These are phyloP conservation scores for Amphiura filiformis DNA, from an alignment of 35 echinoderm and acorn worm species.

Conservation along the genomic window DNA sequence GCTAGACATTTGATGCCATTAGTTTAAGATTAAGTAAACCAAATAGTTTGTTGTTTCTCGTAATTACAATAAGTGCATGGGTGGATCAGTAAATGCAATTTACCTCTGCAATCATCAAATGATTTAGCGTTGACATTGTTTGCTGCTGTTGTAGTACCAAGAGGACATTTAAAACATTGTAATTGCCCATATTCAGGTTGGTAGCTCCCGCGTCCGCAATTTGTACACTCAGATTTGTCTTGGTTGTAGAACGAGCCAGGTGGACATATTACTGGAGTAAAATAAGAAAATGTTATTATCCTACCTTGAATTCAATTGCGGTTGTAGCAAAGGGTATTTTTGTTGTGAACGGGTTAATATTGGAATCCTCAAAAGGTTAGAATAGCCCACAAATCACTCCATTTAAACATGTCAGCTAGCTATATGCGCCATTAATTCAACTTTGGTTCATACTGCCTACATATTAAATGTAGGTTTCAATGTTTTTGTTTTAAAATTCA, in stretches of 20 bases:
- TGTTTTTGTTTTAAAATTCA: too few species aligned
- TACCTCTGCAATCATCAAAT: slow-evolving; percentile 53
- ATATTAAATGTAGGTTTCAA: too few species aligned
- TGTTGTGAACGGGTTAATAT: neutral
- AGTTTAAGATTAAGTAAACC: too few species aligned
- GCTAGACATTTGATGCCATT: too few species aligned
- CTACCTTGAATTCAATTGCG: too few species aligned
- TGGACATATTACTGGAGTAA: slow-evolving; percentile 66
- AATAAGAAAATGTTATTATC: too few species aligned
- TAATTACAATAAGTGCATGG: too few species aligned
- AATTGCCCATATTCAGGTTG: slow-evolving; percentile 45
- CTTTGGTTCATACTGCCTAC: too few species aligned
- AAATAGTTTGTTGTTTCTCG: too few species aligned
- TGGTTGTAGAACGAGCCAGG: slow-evolving; percentile 36
- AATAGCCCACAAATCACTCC: neutral
- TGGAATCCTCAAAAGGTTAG: neutral
- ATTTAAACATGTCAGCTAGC: neutral
- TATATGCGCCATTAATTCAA: too few species aligned
- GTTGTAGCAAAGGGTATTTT: neutral
- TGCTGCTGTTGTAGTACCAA: slow-evolving; percentile 25
- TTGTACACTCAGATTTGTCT: slow-evolving; percentile 11
- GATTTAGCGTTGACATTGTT: slow-evolving; percentile 9
- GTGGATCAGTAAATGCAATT: too few species aligned
- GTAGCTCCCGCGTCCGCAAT: slow-evolving; percentile 38
- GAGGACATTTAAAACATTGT: slow-evolving; percentile 35